phyloP scores from a whole-genome alignment of 2,113 vertebrate species.

The Oxygymnocypris stewartii region DNA sequence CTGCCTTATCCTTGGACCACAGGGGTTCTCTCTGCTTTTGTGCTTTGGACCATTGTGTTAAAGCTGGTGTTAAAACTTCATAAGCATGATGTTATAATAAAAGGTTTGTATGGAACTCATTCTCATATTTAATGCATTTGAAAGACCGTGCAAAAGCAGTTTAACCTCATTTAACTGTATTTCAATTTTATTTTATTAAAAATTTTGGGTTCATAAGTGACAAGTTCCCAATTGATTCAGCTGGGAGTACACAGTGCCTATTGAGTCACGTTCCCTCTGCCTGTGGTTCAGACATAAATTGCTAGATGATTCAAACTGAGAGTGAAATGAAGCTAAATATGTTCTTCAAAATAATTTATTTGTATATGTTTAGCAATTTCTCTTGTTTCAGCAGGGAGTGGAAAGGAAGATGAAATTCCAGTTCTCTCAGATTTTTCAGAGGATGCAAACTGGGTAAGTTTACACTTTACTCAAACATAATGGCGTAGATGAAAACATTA shows the following conservation, averaged over 20 bases:
- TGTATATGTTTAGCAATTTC: background rate
- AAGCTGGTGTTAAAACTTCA: conserved; percentile 79
- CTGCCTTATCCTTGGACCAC: conserved; percentile 76
- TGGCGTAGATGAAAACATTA: background rate
- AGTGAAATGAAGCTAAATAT: background rate
- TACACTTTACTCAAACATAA: background rate
- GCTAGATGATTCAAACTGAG: background rate
- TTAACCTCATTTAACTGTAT: background rate
- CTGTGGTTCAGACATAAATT: background rate
- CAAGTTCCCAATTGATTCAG: background rate
- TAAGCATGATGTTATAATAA: conserved; percentile 36
- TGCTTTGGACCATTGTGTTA: conserved; percentile 77
- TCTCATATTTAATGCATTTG: background rate
- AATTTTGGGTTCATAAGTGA: background rate
- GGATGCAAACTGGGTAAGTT: conserved; percentile 21
- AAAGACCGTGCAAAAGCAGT: background rate
- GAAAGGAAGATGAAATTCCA: background rate
- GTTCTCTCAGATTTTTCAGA: conserved; percentile 38
- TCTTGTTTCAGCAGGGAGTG: conserved; percentile 17
- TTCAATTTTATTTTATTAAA: background rate
- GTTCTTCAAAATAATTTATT: background rate
- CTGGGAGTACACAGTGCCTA: background rate
- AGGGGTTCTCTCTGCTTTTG: conserved; percentile 77
- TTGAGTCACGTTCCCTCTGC: background rate
- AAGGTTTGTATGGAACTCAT: conserved; percentile 34